Percentiles rank a stretch among this genome's conserved stretches.
Evolutionary conservation across 1,140 invertebrate genomes (phyloP).

Genomic region (Littorina saxatilis): DNA sequence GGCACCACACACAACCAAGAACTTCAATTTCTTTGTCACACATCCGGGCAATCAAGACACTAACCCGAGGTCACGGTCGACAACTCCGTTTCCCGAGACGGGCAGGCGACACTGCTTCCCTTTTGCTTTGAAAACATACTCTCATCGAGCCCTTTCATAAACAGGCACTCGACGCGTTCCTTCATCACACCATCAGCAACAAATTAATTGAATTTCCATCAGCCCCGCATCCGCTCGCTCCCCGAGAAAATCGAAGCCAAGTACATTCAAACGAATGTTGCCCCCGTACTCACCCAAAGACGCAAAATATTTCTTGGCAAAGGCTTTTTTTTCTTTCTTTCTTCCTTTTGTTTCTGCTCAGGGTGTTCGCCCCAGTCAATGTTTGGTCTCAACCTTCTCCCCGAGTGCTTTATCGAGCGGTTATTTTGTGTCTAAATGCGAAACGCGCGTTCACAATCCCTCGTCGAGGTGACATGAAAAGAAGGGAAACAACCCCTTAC

Average conservation of each 20-base stretch:
- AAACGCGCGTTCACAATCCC: conserved; percentile 12
- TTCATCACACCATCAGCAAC: not conserved
- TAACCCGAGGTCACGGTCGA: not conserved
- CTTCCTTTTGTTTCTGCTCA: no score
- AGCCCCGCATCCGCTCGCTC: not conserved
- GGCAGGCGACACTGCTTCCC: not conserved
- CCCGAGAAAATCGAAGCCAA: not conserved
- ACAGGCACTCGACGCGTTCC: not conserved
- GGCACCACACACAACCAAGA: no score
- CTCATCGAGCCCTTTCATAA: not conserved
- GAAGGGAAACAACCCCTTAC: not conserved
- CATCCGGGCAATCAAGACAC: no score
- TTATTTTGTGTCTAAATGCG: conserved; percentile 20
- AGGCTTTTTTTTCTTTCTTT: not conserved
- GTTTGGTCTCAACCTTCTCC: conserved; percentile 5
- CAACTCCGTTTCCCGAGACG: not conserved
- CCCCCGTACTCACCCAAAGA: not conserved
- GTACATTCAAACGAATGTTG: not conserved
- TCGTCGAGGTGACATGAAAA: not conserved
- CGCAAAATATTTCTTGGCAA: not conserved
- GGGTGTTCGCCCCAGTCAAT: no score
- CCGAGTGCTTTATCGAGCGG: conserved; percentile 11
- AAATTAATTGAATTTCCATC: conserved; percentile 18
- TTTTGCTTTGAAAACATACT: conserved; percentile 1
- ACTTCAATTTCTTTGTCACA: no score